Conservation (phyloP, 2,888 invertebrate genomes). For the Acanthoscelides obtectus region DNA sequence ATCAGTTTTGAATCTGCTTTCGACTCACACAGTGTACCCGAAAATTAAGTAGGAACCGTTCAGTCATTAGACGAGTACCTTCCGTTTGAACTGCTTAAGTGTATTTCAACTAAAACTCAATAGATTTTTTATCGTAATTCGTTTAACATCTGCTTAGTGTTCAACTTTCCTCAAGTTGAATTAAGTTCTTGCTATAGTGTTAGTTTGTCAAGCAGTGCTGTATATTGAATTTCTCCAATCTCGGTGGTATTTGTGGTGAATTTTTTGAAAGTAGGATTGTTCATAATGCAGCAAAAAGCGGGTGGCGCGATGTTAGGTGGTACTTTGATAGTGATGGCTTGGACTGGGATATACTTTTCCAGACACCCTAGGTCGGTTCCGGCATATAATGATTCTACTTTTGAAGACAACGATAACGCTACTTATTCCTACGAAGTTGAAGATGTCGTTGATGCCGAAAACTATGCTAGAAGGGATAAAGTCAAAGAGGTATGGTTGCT, state of each 20-base stretch:
- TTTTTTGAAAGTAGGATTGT: not conserved
- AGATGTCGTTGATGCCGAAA: not conserved
- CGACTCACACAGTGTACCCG: not conserved
- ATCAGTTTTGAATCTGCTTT: not conserved
- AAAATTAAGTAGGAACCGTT: not conserved
- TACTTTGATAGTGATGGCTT: conserved; percentile 50
- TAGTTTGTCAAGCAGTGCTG: not conserved
- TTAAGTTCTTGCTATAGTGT: no score
- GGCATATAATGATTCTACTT: not conserved
- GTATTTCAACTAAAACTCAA: not conserved
- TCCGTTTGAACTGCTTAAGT: not conserved
- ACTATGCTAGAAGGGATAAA: conserved; percentile 42
- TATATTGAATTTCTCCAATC: not conserved
- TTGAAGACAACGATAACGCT: not conserved
- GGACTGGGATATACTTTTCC: conserved; percentile 52
- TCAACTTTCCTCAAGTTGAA: no score
- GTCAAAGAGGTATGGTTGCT: conserved; percentile 42
- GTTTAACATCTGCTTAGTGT: not conserved
- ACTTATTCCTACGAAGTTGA: conserved; percentile 2
- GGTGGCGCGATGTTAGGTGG: conserved; percentile 24
- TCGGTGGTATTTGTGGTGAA: not conserved
- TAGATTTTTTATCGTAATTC: not conserved
- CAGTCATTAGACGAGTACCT: no score
- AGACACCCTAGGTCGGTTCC: conserved; percentile 25
- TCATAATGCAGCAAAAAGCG: conserved; percentile 9